phyloP scores from a whole-genome alignment of 2,113 vertebrate genomes.

The Mesembrinibis cayennensis region DNA sequence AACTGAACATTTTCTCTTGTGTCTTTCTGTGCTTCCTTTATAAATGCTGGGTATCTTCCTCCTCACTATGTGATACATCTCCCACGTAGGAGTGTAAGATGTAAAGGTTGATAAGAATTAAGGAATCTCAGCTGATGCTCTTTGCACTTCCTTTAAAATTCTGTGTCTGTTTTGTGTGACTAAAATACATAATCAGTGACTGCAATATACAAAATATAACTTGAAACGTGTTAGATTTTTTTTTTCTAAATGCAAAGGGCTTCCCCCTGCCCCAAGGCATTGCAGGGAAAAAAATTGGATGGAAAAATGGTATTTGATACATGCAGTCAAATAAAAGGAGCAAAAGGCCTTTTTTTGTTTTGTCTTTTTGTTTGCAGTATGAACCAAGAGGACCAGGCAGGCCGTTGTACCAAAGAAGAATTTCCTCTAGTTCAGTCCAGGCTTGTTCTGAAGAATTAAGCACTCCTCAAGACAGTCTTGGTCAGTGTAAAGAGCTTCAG shows the following conservation, averaged over 20 bases:
- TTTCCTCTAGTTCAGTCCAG: slow-evolving; percentile 91
- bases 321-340: background rate
- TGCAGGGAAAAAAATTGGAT: background rate
- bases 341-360: background rate
- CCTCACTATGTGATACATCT: background rate
- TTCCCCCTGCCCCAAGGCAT: background rate
- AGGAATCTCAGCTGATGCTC: background rate
- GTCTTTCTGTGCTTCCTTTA: background rate
- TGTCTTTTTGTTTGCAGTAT: slow-evolving; percentile 79
- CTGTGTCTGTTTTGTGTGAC: background rate
- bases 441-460: slow-evolving; percentile 84
- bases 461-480: slow-evolving; percentile 81
- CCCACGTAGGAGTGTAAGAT: background rate
- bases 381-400: slow-evolving; percentile 97
- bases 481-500: slow-evolving; percentile 86
- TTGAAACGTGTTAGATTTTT: background rate
- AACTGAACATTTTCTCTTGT: background rate
- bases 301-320: background rate
- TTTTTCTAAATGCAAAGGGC: background rate
- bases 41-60: background rate
- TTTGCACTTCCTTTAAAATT: background rate
- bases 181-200: background rate
- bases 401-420: slow-evolving; percentile 98
- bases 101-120: background rate
- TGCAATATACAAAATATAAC: background rate